phyloP scores from a whole-genome alignment of 2,797 vertebrate genomes.

The Echeneis naucrates region DNA sequence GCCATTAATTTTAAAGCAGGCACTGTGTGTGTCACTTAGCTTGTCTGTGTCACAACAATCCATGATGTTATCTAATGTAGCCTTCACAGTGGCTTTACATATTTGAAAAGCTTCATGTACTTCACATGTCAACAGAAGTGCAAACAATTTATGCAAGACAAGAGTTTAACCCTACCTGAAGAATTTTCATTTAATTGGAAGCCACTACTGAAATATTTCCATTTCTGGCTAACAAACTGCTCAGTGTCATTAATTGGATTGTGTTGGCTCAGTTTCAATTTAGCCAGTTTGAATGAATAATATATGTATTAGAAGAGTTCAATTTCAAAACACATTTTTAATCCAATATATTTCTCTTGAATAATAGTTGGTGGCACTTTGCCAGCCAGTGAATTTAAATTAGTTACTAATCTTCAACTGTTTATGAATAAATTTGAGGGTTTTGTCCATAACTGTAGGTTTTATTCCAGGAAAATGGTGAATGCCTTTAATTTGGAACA shows the following conservation, averaged over 20 bases:
- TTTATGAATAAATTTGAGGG: neutral
- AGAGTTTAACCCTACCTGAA: neutral
- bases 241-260: constrained; percentile 12
- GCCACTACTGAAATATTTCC: neutral
- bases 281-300: constrained; percentile 11
- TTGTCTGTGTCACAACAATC: neutral
- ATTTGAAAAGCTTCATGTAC: constrained; percentile 24
- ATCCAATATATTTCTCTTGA: constrained; percentile 7
- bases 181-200: constrained; percentile 15
- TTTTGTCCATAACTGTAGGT: neutral
- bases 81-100: constrained; percentile 12
- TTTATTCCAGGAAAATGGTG: neutral
- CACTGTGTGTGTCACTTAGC: neutral
- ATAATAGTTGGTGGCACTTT: constrained; percentile 4
- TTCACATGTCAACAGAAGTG: constrained; percentile 18
- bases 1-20: constrained; percentile 8
- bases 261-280: constrained; percentile 9
- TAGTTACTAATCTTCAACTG: neutral
- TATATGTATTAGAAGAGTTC: neutral
- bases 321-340: constrained; percentile 22
- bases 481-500: neutral
- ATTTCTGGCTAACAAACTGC: neutral
- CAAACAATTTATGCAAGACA: neutral
- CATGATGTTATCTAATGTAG: constrained; percentile 8
- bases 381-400: constrained; percentile 8